Evolutionary conservation across 2,113 vertebrate genomes (phyloP).

Genomic region (Callipepla squamata): DNA sequence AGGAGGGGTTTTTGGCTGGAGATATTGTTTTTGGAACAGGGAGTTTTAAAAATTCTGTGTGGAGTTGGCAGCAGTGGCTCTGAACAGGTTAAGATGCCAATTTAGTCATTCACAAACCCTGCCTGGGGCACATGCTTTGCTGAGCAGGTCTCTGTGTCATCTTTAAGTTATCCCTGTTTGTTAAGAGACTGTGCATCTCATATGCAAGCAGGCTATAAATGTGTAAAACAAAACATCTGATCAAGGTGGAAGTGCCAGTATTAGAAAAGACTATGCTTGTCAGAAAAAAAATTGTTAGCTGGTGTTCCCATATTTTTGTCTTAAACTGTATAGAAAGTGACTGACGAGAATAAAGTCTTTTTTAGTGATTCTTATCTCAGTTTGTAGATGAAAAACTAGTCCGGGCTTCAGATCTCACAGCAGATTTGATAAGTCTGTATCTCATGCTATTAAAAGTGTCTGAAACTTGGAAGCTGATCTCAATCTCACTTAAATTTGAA

Average conservation of each 20-base stretch:
- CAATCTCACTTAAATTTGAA: conserved; percentile 56
- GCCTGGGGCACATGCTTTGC: neutral
- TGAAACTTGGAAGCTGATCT: conserved; percentile 58
- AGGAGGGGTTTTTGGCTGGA: conserved; percentile 61
- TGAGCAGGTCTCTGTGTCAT: conserved; percentile 9
- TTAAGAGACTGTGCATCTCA: neutral
- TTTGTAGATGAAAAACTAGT: conserved; percentile 33
- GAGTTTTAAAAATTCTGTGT: conserved; percentile 30
- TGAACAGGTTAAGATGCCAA: neutral
- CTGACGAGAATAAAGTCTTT: neutral
- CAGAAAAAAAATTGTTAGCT: neutral
- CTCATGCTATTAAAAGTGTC: conserved; percentile 60
- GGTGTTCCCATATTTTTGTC: neutral
- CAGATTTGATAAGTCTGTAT: conserved; percentile 56
- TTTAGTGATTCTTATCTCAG: neutral
- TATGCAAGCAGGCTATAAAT: neutral
- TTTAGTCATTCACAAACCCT: neutral
- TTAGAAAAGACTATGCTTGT: neutral
- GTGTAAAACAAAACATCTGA: neutral
- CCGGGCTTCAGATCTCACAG: conserved; percentile 45
- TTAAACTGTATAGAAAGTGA: neutral
- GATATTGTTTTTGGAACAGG: neutral
- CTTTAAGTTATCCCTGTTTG: neutral
- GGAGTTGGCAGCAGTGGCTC: neutral
- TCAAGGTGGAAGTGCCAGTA: neutral